Conservation (phyloP, 2,113 vertebrate genomes). For the Greenwoodochromis staneri region DNA sequence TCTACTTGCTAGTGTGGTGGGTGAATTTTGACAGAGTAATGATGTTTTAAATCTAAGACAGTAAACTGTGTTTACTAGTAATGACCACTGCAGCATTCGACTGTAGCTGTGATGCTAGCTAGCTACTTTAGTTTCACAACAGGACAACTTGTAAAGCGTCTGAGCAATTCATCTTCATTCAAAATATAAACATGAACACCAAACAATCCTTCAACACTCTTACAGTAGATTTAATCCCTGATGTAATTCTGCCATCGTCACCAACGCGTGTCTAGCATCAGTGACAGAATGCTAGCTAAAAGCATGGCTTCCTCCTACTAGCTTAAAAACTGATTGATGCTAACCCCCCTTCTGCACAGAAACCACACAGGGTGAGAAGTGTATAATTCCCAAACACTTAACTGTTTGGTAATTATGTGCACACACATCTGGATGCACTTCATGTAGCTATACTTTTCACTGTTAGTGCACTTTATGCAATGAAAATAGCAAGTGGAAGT, state of each 20-base stretch:
- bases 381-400: background rate
- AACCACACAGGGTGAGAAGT: background rate
- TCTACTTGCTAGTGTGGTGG: rapidly evolving
- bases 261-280: background rate
- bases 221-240: background rate
- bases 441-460: background rate
- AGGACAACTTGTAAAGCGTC: rapidly evolving
- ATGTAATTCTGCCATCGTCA: background rate
- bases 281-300: background rate
- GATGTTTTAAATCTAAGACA: background rate
- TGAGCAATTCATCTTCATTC: background rate
- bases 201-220: background rate
- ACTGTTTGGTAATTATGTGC: background rate
- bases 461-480: background rate
- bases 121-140: background rate
- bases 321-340: background rate
- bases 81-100: background rate
- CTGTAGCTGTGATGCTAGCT: background rate
- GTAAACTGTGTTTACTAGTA: background rate
- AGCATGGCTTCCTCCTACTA: background rate
- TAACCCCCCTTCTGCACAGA: background rate
- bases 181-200: background rate
- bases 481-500: background rate
- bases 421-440: background rate
- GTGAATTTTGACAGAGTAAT: background rate